Conservation (phyloP, 2,888 invertebrate genomes). For the Chouioia cunea region DNA sequence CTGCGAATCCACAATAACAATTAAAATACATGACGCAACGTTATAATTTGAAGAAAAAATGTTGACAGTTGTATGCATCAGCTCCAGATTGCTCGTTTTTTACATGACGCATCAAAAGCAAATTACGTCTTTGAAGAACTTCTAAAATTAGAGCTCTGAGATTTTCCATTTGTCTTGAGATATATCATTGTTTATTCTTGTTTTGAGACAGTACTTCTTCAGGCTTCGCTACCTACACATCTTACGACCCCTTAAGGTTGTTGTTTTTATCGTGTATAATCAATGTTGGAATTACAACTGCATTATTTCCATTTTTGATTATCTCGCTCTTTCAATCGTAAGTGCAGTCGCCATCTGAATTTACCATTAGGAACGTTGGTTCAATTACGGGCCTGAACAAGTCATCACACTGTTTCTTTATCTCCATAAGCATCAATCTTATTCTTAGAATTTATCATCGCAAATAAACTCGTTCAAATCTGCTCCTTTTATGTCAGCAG, state of each 20-base stretch:
- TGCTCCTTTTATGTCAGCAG: no score
- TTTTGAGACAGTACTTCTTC: conserved; percentile 30
- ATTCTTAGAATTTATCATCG: no score
- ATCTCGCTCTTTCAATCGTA: no score
- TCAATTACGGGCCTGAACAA: no score
- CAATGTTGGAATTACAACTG: no score
- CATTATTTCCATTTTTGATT: no score
- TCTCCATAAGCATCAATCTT: no score
- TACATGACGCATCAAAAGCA: conserved; percentile 19
- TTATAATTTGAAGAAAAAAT: conserved; percentile 5
- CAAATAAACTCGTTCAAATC: no score
- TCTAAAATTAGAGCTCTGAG: conserved; percentile 21
- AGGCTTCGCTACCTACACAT: conserved; percentile 7
- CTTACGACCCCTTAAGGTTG: conserved; percentile 19
- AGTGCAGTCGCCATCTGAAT: no score
- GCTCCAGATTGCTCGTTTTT: conserved; percentile 28
- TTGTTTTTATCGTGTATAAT: conserved; percentile 10
- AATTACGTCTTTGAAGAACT: conserved; percentile 1
- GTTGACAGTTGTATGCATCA: not conserved
- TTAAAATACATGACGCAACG: conserved; percentile 16
- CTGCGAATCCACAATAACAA: not conserved
- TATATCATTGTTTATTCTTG: conserved; percentile 15
- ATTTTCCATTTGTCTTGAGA: conserved; percentile 16
- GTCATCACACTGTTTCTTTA: no score
- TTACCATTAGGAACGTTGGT: no score